Evolutionary conservation across 2,797 vertebrate genomes (phyloP), one percentile per base, ranked within the genome.

Genomic region (Thalassophryne amazonica): DNA sequence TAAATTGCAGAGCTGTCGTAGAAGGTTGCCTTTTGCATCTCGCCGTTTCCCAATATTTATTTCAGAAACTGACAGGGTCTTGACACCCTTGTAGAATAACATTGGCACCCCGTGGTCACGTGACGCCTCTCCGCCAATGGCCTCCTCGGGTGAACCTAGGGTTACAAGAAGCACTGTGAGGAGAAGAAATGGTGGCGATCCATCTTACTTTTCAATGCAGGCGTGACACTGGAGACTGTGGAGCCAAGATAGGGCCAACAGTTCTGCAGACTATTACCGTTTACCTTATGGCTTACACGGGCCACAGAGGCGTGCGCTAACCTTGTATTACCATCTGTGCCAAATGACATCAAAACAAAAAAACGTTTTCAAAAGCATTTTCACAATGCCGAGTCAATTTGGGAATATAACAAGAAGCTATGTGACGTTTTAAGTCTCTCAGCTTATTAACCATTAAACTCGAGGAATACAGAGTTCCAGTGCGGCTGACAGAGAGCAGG

Each of bases 21-120:
- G 93, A 97, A 98, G 93, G 93, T 98, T 91, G 94, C 93, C 92
- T 99, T 98, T 97, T 98, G 95, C 97, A 98, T 98, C 92, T 96
- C 94, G 94, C 92, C 94, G 94, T 94, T 95, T 97, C 94, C 93
- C 92, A 93, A 93, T 95, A 94, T 93, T 94, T 97, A 95, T 95
- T 96, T 94, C 92, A 88, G 91, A 93, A 95, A 93, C 93, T 99
- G 96, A 98, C 95, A 93, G 93, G 93, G 96, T 96, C 94, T 95
- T 95, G 94, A 98, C 95, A 98, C 94, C 94, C 93, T 91, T 84
- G 92, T 94, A 94, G 95, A 96, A 95, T 95, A 96, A 98, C 97
- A 99, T 98, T 99, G 96, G 97, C 95, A 94, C 94, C 93, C 93
- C 89, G 92, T 92, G 89, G 92, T 98, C 97, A 99, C 94, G 95